Conservation (phyloP, 2,113 vertebrate genomes). For the Romanogobio albipinnatus region DNA sequence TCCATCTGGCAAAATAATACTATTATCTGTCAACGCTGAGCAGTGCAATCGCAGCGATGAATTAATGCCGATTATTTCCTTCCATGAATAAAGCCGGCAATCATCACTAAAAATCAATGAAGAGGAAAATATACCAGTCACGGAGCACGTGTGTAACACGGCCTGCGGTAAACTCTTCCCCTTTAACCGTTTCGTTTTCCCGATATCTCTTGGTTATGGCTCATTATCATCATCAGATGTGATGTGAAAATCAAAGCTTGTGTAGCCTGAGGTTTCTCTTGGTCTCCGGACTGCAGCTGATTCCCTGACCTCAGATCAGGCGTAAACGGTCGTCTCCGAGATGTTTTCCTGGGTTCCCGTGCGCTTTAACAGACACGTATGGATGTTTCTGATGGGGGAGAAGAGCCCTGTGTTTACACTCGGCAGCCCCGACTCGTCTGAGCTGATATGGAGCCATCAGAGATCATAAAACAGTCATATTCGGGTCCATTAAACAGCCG, state of each 20-base stretch:
- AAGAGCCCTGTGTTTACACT: slow-evolving; percentile 33
- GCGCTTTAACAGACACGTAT: neutral
- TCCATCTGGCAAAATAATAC: neutral
- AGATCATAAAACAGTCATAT: slow-evolving; percentile 59
- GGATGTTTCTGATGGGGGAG: neutral
- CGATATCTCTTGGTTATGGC: slow-evolving; percentile 86
- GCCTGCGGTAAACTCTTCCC: slow-evolving; percentile 80
- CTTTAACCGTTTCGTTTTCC: slow-evolving; percentile 85
- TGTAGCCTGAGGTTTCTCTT: slow-evolving; percentile 75
- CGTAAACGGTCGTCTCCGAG: too few species aligned
- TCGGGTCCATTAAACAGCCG: slow-evolving; percentile 71
- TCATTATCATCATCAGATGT: slow-evolving; percentile 80
- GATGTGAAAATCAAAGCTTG: slow-evolving; percentile 83
- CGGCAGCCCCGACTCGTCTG: neutral
- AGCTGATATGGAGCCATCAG: slow-evolving; percentile 17
- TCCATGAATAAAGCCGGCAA: slow-evolving; percentile 91
- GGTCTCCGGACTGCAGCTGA: neutral
- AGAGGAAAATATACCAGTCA: slow-evolving; percentile 81
- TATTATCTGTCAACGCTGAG: neutral
- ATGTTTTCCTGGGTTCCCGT: neutral
- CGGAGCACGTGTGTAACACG: slow-evolving; percentile 82
- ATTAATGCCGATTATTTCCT: slow-evolving; percentile 80
- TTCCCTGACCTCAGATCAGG: neutral
- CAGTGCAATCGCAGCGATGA: slow-evolving; percentile 60
- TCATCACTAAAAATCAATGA: slow-evolving; percentile 89